Evolutionary conservation across 1,140 invertebrate species (phyloP).

Genomic region (Frieseomelitta varia): DNA sequence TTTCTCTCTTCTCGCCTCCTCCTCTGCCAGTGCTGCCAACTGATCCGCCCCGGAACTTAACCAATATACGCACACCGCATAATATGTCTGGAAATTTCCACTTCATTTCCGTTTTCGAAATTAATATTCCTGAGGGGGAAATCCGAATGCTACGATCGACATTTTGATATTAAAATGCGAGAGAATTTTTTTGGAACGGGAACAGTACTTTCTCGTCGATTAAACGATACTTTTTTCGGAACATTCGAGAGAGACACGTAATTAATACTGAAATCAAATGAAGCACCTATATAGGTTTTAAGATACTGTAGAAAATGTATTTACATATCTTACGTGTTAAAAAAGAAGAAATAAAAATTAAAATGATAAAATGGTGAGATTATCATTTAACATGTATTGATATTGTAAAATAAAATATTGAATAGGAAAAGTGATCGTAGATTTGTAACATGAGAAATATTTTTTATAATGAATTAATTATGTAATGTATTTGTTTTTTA

Average conservation of each 20-base stretch:
- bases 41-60: not conserved
- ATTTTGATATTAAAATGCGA: not conserved
- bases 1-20: conserved; percentile 60
- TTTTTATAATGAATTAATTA: not conserved
- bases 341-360: not conserved
- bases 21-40: conserved; percentile 22
- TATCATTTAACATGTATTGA: not conserved
- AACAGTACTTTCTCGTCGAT: no score
- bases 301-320: not conserved
- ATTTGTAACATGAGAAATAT: not conserved
- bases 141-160: not conserved
- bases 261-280: conserved; percentile 6
- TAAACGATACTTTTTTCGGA: not conserved
- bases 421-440: not conserved
- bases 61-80: not conserved
- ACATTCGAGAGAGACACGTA: not conserved
- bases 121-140: no score
- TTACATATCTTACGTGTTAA: not conserved
- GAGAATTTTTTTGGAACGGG: not conserved
- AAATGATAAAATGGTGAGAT: not conserved
- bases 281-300: not conserved
- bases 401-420: no score
- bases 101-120: conserved; percentile 17
- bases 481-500: not conserved
- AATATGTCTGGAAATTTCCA: not conserved